A percentile compares a stretch with the other conserved stretches of the same genome.
These are phyloP conservation scores for Drymonia ruficornis DNA, from an alignment of 2,888 invertebrate genomes.

Conservation along the genomic window DNA sequence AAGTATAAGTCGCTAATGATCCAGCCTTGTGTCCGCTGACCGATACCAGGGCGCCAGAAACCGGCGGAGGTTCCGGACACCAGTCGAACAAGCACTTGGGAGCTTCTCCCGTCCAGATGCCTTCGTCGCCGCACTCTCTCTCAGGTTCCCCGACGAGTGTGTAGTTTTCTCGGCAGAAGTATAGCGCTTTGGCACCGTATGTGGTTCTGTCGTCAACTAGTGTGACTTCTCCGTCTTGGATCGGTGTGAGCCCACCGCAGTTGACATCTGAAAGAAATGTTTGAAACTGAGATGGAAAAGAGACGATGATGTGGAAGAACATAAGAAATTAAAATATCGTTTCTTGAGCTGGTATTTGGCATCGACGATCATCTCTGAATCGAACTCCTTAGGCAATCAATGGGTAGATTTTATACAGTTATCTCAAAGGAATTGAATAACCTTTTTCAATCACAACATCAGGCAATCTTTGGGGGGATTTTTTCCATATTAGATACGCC, in stretches of 20 bases:
- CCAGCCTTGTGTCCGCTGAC: constrained; percentile 91
- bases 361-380: too few relatives aligned
- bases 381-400: too few relatives aligned
- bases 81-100: constrained; percentile 94
- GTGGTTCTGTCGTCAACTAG: constrained; percentile 90
- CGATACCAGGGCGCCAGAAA: constrained; percentile 90
- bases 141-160: constrained; percentile 91
- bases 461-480: too few relatives aligned
- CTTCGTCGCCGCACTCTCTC: constrained; percentile 89
- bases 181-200: constrained; percentile 90
- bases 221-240: constrained; percentile 89
- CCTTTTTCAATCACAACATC: too few relatives aligned
- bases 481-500: too few relatives aligned
- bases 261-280: constrained; percentile 88
- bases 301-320: too few relatives aligned
- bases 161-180: constrained; percentile 93
- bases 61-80: constrained; percentile 93
- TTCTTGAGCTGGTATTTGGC: too few relatives aligned
- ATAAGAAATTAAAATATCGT: too few relatives aligned
- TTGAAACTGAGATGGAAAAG: too few relatives aligned
- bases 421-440: too few relatives aligned
- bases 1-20: constrained; percentile 91
- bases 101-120: constrained; percentile 90
- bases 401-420: too few relatives aligned
- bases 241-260: constrained; percentile 88